phyloP scores from a whole-genome alignment of 2,797 vertebrate species.

The Halcyon leucocephala region DNA sequence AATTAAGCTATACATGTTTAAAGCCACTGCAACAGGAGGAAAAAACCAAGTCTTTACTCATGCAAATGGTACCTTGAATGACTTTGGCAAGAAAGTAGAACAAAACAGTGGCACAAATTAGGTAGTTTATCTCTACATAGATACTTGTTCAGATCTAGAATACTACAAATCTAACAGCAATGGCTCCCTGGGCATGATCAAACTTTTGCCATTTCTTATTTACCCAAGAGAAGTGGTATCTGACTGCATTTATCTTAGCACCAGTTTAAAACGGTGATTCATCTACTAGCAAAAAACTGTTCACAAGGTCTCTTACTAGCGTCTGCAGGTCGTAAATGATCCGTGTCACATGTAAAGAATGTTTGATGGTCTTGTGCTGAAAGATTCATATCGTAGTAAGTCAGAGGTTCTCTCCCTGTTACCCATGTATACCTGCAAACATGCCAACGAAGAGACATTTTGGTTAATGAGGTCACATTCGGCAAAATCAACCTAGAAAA shows the following conservation, averaged over 20 bases:
- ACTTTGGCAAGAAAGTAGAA: background rate
- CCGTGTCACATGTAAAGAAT: slow-evolving; percentile 95
- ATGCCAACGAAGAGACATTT: background rate
- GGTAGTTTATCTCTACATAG: background rate
- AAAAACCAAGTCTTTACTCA: background rate
- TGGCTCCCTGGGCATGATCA: background rate
- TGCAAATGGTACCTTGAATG: background rate
- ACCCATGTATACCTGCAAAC: slow-evolving; percentile 92
- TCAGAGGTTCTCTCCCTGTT: slow-evolving; percentile 94
- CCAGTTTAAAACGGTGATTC: background rate
- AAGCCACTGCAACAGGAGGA: background rate
- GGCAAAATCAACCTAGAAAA: background rate
- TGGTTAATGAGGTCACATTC: background rate
- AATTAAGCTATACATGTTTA: background rate
- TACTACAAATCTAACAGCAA: background rate
- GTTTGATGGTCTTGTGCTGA: slow-evolving; percentile 97
- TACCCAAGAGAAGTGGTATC: background rate
- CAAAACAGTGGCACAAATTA: background rate
- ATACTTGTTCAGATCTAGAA: background rate
- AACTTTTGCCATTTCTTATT: background rate
- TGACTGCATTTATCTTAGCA: background rate
- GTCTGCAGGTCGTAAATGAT: slow-evolving; percentile 95
- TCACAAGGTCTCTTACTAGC: slow-evolving; percentile 86
- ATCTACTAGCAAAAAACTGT: background rate
- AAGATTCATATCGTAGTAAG: slow-evolving; percentile 96